Percentiles rank a stretch among this genome's conserved stretches.
Conservation (phyloP, 1,140 invertebrate genomes). For the Drosophila ficusphila region DNA sequence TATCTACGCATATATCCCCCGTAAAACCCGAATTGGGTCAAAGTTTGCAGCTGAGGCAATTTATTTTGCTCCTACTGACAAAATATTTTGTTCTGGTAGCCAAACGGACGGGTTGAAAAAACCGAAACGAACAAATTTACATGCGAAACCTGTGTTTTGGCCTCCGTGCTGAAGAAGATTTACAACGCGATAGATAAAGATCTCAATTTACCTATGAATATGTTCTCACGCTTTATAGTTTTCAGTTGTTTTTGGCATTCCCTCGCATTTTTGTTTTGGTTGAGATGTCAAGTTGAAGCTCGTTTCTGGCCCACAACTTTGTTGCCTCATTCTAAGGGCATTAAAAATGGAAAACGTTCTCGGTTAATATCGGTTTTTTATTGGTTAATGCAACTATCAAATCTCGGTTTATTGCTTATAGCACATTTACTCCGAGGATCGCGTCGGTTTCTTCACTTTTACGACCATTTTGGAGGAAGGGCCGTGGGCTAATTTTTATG, state of each 20-base stretch:
- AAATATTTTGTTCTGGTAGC: conserved; percentile 49
- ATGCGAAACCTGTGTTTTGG: conserved; percentile 43
- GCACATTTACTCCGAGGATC: conserved; percentile 39
- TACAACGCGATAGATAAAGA: conserved; percentile 41
- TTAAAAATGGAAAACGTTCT: conserved; percentile 33
- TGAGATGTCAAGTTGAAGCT: conserved; percentile 29
- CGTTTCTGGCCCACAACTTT: conserved; percentile 18
- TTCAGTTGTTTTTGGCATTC: conserved; percentile 22
- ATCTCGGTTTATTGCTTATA: conserved; percentile 46
- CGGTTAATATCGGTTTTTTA: conserved; percentile 25
- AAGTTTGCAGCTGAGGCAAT: conserved; percentile 37
- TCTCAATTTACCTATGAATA: conserved; percentile 47
- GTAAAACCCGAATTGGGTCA: conserved; percentile 38
- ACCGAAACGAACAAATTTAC: conserved; percentile 24
- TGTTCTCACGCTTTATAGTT: conserved; percentile 48
- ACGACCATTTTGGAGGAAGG: conserved; percentile 15
- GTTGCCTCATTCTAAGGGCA: conserved; percentile 37
- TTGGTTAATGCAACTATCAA: conserved; percentile 41
- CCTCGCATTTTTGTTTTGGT: conserved; percentile 13
- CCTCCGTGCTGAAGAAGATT: conserved; percentile 37
- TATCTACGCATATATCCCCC: conserved; percentile 15
- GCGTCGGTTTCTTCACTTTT: conserved; percentile 36
- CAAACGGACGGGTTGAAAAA: neutral
- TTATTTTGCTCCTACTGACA: conserved; percentile 44
- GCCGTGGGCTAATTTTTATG: conserved; percentile 36